Evolutionary conservation across 2,797 vertebrate genomes (phyloP), one percentile per base, ranked within the genome.

Genomic region (Menidia menidia): DNA sequence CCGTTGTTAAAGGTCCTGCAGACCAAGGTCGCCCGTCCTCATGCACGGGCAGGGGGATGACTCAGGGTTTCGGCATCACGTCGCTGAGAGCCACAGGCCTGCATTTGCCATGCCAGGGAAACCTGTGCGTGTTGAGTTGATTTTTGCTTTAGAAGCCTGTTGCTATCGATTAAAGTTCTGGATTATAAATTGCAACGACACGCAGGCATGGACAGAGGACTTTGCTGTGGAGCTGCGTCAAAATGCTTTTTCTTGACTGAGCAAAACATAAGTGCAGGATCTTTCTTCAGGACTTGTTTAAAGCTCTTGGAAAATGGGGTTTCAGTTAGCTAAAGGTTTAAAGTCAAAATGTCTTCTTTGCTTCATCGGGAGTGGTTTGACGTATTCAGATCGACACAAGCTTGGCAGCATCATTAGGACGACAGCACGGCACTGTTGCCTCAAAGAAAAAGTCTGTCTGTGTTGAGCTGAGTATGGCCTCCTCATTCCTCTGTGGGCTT

Each of bases 1-100:
- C 57, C 68, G 73, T 88, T 78, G 69, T 86, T 67, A 73, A 83
- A 66, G 65, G 71, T 69, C 72, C 65, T 19, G 54, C 68, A 75
- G 60, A 73, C 64, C 64, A 57, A 83, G 84, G 81, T 72, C 71
- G 11, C 61, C 31, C 71, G 77, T 81, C 33, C 2, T 75, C 56
- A 68, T 30, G 7, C n/a, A 48, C 55, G 15, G n/a, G 59, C 45
- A 31, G 19, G n/a, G 5, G 70, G 77, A 60, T 61, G 74, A 71
- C 73, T 75, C 61, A 75, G 72, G 69, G 61, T 61, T 3, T 14
- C 15, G 15, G 6, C 55, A 18, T 55, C 65, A 39, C 32, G 13
- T 30, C 1, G 41, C 62, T 45, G 60, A 32, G 52, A 78, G 51
- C 60, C 60, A 42, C 58, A 16, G 64, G 78, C 67, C 64, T 7